A percentile compares a stretch with the other conserved stretches of the same genome.
These are phyloP conservation scores for Bucorvus abyssinicus DNA, from an alignment of 2,797 vertebrate species.

Conservation along the genomic window DNA sequence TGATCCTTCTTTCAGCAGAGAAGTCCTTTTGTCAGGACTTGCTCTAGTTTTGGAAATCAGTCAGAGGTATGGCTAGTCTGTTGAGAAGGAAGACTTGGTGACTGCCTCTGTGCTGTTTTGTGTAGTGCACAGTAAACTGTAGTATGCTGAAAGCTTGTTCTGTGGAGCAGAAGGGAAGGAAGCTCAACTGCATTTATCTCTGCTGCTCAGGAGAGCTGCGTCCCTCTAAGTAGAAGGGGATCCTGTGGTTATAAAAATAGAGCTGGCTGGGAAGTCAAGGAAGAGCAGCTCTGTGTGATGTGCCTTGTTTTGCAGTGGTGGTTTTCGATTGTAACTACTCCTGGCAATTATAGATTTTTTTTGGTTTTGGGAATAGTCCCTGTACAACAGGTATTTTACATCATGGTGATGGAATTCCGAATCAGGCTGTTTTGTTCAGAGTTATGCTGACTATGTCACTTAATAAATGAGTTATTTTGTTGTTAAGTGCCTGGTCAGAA, in stretches of 20 bases:
- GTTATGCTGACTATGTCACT: conserved; percentile 52
- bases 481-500: conserved; percentile 47
- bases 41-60: background rate
- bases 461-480: background rate
- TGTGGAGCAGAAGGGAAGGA: background rate
- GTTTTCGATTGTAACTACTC: background rate
- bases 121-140: background rate
- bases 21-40: background rate
- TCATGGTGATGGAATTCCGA: background rate
- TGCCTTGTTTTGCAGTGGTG: too few relatives aligned
- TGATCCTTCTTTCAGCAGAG: background rate
- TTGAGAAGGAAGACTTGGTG: background rate
- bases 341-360: background rate
- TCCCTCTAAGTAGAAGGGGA: background rate
- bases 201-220: background rate
- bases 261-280: background rate
- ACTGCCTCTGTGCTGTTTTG: background rate
- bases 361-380: background rate
- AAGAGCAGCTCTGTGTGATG: background rate
- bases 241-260: background rate
- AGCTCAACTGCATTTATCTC: background rate
- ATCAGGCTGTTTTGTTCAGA: conserved; percentile 25
- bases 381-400: background rate
- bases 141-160: background rate
- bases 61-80: background rate